Evolutionary conservation across 1,140 invertebrate genomes (phyloP).

Genomic region (Plectrocnemia conspersa): DNA sequence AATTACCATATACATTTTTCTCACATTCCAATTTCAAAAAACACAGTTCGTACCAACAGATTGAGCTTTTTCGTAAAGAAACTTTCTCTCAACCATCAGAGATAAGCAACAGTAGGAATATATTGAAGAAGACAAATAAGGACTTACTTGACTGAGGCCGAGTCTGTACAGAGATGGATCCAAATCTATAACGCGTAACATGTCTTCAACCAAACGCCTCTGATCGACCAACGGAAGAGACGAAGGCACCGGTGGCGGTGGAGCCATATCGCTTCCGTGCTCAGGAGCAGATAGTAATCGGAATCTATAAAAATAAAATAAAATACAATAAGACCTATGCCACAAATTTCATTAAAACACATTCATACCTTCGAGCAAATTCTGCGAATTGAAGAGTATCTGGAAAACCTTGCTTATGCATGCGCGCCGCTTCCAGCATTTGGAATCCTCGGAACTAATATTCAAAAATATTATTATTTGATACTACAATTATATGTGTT

Average conservation of each 20-base stretch:
- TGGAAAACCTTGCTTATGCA: slow-evolving; percentile 91
- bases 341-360: background rate
- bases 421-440: slow-evolving; percentile 80
- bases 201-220: slow-evolving; percentile 61
- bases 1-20: too few species aligned
- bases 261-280: slow-evolving; percentile 41
- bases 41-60: too few species aligned
- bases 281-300: slow-evolving; percentile 62
- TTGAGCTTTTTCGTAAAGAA: too few species aligned
- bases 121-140: too few species aligned
- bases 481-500: background rate
- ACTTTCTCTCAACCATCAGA: background rate
- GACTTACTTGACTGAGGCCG: slow-evolving; percentile 84
- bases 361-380: slow-evolving; percentile 67
- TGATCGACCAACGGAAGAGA: slow-evolving; percentile 46
- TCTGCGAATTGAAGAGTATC: slow-evolving; percentile 83
- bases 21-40: too few species aligned
- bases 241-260: slow-evolving; percentile 37
- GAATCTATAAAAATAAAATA: slow-evolving; percentile 50
- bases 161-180: slow-evolving; percentile 83
- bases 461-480: slow-evolving; percentile 18
- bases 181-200: slow-evolving; percentile 79
- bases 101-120: background rate
- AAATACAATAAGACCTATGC: slow-evolving; percentile 3
- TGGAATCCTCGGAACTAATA: slow-evolving; percentile 82